Evolutionary conservation across 2,113 vertebrate species (phyloP).

Genomic region (Empidonax traillii): DNA sequence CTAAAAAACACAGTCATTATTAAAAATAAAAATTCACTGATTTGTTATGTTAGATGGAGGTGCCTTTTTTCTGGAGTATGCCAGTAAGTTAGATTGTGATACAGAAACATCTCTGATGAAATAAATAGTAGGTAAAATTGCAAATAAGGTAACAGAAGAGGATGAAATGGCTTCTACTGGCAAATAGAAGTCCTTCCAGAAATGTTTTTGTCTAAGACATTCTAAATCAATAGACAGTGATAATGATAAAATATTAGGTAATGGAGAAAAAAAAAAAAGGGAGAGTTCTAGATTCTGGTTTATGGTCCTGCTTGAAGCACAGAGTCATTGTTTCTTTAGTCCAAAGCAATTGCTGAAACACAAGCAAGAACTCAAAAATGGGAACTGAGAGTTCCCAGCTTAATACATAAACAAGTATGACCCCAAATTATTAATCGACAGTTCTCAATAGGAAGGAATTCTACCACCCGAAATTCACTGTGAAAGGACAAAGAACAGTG

Average conservation of each 20-base stretch:
- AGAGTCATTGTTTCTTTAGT: background rate
- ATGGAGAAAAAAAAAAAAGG: background rate
- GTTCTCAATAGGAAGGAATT: background rate
- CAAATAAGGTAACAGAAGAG: background rate
- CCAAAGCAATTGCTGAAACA: background rate
- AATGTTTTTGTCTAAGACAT: background rate
- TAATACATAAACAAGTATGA: background rate
- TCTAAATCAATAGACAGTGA: background rate
- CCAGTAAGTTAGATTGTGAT: background rate
- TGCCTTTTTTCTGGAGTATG: background rate
- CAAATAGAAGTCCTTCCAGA: background rate
- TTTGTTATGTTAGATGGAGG: background rate
- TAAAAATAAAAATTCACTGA: background rate
- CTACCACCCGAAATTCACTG: background rate
- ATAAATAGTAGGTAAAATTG: background rate
- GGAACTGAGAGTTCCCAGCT: background rate
- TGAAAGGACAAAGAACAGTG: background rate
- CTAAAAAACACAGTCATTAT: background rate
- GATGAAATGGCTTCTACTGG: background rate
- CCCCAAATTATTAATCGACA: accelerated
- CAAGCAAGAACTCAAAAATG: background rate
- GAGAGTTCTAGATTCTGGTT: background rate
- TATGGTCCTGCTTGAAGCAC: background rate
- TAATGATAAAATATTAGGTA: background rate
- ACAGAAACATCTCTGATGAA: background rate